Evolutionary conservation across 1,140 invertebrate species (phyloP).

Genomic region (Hestina assimilis): DNA sequence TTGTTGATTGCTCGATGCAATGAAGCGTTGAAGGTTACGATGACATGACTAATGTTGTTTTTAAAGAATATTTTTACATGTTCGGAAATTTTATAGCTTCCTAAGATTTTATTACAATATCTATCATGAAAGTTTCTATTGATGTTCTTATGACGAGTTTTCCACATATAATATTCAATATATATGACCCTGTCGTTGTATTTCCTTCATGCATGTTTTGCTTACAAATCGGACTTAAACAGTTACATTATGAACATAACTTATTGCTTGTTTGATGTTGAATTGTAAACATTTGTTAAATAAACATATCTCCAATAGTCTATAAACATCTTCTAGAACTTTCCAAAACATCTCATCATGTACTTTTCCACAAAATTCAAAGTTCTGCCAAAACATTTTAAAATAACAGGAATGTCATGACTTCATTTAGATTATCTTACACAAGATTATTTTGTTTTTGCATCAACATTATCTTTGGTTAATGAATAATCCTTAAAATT

Average conservation of each 20-base stretch:
- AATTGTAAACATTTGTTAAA: not conserved
- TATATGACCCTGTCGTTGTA: slow-evolving; percentile 3
- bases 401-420: no score
- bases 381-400: no score
- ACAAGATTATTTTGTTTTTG: no score
- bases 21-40: slow-evolving; percentile 22
- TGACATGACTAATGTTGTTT: slow-evolving; percentile 4
- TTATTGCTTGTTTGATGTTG: slow-evolving; percentile 1
- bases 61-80: no score
- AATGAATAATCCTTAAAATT: no score
- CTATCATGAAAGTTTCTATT: not conserved
- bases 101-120: no score
- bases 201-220: slow-evolving; percentile 12
- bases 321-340: not conserved
- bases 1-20: slow-evolving; percentile 6
- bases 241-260: slow-evolving; percentile 1
- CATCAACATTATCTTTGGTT: no score
- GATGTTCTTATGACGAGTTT: not conserved
- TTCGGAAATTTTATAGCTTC: no score
- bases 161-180: not conserved
- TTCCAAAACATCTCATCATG: not conserved
- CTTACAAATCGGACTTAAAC: slow-evolving; percentile 6
- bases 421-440: no score
- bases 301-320: not conserved
- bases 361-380: no score